A percentile compares a stretch with the other conserved stretches of the same genome.
Conservation (phyloP, 2,888 invertebrate genomes). For the Hololepta plana region DNA sequence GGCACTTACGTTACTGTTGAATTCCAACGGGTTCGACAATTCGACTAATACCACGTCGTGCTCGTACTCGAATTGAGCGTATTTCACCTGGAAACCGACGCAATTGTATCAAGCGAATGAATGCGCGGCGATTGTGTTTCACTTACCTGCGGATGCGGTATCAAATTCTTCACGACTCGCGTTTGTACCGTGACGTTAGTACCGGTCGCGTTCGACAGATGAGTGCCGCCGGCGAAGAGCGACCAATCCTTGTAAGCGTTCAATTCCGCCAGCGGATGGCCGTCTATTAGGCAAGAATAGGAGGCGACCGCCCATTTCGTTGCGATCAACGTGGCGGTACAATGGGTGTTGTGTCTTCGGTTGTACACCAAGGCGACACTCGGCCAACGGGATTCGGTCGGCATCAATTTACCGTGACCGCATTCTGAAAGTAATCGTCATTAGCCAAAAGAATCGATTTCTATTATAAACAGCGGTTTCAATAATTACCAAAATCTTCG, state of each 20-base stretch:
- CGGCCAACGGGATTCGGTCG: slow-evolving; percentile 34
- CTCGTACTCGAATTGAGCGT: slow-evolving; percentile 34
- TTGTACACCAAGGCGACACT: slow-evolving; percentile 34
- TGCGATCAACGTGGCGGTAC: slow-evolving; percentile 30
- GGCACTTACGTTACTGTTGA: slow-evolving; percentile 34
- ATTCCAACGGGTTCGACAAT: slow-evolving; percentile 30
- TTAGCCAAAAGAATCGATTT: neutral
- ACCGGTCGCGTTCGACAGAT: slow-evolving; percentile 18
- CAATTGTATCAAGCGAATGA: neutral
- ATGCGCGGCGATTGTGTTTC: neutral
- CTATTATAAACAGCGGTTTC: too few species aligned
- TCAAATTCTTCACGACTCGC: slow-evolving; percentile 25
- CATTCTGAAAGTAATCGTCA: neutral
- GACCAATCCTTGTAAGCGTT: slow-evolving; percentile 17
- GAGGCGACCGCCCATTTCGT: slow-evolving; percentile 32
- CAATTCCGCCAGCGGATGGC: slow-evolving; percentile 1
- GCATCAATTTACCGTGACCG: slow-evolving; percentile 1
- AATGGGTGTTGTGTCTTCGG: slow-evolving; percentile 25
- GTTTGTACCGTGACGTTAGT: slow-evolving; percentile 22
- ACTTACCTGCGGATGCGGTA: slow-evolving; percentile 34
- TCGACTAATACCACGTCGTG: slow-evolving; percentile 39
- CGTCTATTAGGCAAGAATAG: slow-evolving; percentile 26
- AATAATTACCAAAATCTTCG: slow-evolving; percentile 35
- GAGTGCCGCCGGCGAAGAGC: slow-evolving; percentile 23
- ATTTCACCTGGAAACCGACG: slow-evolving; percentile 27